Conservation (phyloP, 2,797 vertebrate genomes). For the Lagorchestes hirsutus region DNA sequence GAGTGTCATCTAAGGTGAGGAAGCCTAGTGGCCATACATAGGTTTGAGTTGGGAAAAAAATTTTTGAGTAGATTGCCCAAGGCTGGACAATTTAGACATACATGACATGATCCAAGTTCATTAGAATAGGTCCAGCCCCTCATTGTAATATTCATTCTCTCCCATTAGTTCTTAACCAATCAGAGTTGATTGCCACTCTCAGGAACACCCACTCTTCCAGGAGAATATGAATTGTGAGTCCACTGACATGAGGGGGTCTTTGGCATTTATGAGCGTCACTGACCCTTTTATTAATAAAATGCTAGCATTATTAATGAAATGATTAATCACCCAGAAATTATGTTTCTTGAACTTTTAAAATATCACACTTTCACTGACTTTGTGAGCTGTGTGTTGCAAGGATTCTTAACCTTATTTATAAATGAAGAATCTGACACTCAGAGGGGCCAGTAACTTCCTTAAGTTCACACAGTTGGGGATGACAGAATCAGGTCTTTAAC, state of each 20-base stretch:
- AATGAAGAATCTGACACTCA: neutral
- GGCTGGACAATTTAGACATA: neutral
- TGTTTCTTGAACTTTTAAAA: neutral
- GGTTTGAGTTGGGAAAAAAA: neutral
- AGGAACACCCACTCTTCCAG: neutral
- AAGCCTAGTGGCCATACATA: neutral
- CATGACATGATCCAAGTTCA: neutral
- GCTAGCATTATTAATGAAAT: neutral
- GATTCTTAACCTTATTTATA: neutral
- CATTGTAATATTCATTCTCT: neutral
- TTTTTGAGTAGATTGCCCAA: neutral
- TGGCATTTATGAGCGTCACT: neutral
- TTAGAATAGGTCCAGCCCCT: neutral
- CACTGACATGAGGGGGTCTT: neutral
- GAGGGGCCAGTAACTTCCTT: neutral
- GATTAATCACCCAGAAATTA: neutral
- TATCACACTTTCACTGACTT: neutral
- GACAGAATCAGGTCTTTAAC: neutral
- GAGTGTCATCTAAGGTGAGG: neutral
- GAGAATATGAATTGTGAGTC: neutral
- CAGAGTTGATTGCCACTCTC: neutral
- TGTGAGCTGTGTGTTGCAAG: neutral
- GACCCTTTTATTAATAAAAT: neutral
- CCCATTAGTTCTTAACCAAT: neutral
- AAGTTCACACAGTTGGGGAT: neutral